Base-by-base conservation (phyloP, 2,888 invertebrate genomes). In the Micoletzkya japonica region DNA sequence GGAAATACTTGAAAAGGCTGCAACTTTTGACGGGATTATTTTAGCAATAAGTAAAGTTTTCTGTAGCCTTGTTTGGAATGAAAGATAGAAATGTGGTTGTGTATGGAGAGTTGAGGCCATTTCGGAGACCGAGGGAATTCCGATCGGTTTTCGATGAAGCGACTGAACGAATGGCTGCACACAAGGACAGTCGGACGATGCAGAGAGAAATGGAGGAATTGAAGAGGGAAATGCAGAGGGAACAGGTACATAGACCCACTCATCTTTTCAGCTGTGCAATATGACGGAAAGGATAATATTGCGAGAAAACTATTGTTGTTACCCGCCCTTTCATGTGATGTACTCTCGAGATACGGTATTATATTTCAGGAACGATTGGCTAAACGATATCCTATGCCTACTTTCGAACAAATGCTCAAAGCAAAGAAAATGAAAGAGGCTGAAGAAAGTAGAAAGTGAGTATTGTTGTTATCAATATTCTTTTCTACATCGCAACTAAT, bases 131-230 rank as follows among this genome's bases (percentile, higher is more conserved):
- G 20, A 70, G 74, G 6, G 76, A 73, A 1, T 77, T 73, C 70
- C 76, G 74, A 44, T 77, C 76, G 64, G 77, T 76, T 58, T 75
- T 74, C 56, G 79, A 79, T 58, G 72, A 73, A 56, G 74, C 72
- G 30, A 75, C 76, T 50, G 77, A 74, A 30, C 73, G 74, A 64
- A 72, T 73, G 56, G 60, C 68, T 28, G 58, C 69, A 34, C 66
- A 81, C 67, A 81, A 79, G 58, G 79, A 81, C 37, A 78, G 75
- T 68, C 73, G 77, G 58, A 80, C 79, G 3, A 73, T 75, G 10
- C 76, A 78, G 36, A 71, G 83, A 54, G 83, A 83, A 72, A 73
- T 73, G 69, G 78, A 79, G 60, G 83, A 83, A 60, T 71, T 76
- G 20, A 72, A 75, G n/a, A 50, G 80, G 14, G 76, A 77, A 50